These are phyloP conservation scores for Cathartes aura DNA, from an alignment of 2,113 vertebrate genomes.

Conservation along the genomic window DNA sequence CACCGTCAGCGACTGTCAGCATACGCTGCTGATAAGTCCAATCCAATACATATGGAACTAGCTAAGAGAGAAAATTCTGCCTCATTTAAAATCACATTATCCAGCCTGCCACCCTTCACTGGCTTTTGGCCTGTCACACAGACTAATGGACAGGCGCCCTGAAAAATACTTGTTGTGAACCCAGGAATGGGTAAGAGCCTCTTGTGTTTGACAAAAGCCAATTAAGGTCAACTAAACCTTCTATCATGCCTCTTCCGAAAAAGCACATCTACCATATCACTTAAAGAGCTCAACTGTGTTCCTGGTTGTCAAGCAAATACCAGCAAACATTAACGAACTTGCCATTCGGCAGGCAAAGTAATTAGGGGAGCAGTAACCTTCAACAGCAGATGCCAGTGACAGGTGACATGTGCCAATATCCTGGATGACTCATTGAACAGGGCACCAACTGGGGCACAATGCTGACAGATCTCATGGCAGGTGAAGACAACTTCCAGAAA, in stretches of 20 bases:
- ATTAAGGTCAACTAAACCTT: conserved; percentile 7
- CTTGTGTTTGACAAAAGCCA: conserved; percentile 18
- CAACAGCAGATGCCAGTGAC: background rate
- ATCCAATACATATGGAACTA: conserved; percentile 33
- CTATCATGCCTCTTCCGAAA: background rate
- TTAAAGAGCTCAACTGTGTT: background rate
- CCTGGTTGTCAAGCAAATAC: background rate
- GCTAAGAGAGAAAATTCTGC: conserved; percentile 25
- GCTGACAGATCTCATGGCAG: background rate
- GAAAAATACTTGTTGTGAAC: background rate
- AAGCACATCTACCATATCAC: rapidly evolving
- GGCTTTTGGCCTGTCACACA: conserved; percentile 36
- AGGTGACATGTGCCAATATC: background rate
- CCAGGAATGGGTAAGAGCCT: background rate
- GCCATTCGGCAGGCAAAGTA: background rate
- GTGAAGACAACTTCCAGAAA: background rate
- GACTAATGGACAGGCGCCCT: background rate
- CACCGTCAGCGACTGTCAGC: background rate
- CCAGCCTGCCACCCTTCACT: conserved; percentile 34
- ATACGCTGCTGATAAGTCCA: background rate
- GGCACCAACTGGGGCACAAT: background rate
- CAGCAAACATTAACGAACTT: background rate
- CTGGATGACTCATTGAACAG: background rate
- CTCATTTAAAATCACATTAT: conserved; percentile 62
- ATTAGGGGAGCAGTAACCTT: background rate